phyloP scores from a whole-genome alignment of 2,797 vertebrate species.

The Macrochelys suwanniensis region DNA sequence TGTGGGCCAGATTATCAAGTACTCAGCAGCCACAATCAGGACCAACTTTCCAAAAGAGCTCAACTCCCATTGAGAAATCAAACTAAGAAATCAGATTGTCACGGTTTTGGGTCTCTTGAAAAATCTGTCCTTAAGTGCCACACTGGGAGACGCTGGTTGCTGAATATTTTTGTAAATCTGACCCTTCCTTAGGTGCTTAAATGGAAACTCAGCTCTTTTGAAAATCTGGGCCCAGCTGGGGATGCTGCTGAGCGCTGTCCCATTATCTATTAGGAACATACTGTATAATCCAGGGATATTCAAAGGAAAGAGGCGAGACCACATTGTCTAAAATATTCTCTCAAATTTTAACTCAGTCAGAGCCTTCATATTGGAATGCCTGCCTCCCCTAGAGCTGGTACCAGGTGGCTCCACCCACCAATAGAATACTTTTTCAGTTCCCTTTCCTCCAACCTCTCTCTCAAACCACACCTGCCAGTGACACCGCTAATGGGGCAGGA shows the following conservation, averaged over 20 bases:
- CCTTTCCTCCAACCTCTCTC: neutral
- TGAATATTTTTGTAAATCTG: neutral
- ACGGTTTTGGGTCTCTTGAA: neutral
- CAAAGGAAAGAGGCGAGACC: neutral
- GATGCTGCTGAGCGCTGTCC: neutral
- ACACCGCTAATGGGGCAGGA: neutral
- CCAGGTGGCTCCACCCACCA: neutral
- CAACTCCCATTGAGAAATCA: neutral
- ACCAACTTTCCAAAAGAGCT: neutral
- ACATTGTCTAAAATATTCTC: neutral
- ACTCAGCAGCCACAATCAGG: neutral
- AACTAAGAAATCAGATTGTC: rapidly evolving
- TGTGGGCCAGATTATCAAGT: neutral
- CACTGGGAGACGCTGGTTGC: neutral
- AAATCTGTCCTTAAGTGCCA: neutral
- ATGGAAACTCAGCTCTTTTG: neutral
- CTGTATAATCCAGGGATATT: neutral
- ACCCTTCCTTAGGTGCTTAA: neutral
- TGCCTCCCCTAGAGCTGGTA: neutral
- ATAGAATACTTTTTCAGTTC: neutral
- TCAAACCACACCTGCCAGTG: neutral
- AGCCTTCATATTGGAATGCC: neutral
- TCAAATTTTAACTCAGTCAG: neutral
- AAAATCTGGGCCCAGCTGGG: neutral
- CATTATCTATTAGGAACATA: neutral